phyloP scores from a whole-genome alignment of 2,888 invertebrate species.

The Tubulanus polymorphus region DNA sequence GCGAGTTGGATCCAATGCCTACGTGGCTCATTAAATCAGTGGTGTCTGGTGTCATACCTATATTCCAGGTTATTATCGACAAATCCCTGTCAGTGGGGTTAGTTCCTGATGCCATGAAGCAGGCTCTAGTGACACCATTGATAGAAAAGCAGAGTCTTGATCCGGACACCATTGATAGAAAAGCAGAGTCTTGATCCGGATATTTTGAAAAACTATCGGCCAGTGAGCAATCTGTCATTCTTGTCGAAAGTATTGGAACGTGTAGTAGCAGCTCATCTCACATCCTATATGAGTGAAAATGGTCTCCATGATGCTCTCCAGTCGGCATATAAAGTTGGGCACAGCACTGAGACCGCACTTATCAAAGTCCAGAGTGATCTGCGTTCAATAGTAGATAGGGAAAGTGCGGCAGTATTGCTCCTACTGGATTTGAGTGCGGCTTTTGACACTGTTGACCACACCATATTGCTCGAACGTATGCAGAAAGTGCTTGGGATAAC shows the following conservation, averaged over 20 bases:
- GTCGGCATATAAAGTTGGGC: constrained; percentile 6
- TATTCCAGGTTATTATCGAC: too few species aligned
- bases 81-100: too few species aligned
- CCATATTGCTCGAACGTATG: constrained; percentile 4
- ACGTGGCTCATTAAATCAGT: too few species aligned
- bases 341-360: constrained; percentile 9
- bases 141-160: constrained; percentile 9
- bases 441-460: constrained; percentile 19
- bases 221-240: constrained; percentile 13
- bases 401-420: constrained; percentile 9
- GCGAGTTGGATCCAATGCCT: too few species aligned
- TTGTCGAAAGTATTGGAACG: constrained; percentile 14
- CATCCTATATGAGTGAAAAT: constrained; percentile 4
- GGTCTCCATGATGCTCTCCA: constrained; percentile 4
- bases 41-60: too few species aligned
- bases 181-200: too few species aligned
- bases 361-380: constrained; percentile 7
- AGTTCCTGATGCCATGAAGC: constrained; percentile 1
- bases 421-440: constrained; percentile 15
- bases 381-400: constrained; percentile 3
- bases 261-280: constrained; percentile 4
- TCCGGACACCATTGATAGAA: too few species aligned
- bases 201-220: constrained; percentile 11
- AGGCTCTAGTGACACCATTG: constrained; percentile 7
- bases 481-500: constrained; percentile 8